Percentiles rank a stretch among this genome's conserved stretches.
phyloP scores from a whole-genome alignment of 2,113 vertebrate genomes.

The Rhea americana region DNA sequence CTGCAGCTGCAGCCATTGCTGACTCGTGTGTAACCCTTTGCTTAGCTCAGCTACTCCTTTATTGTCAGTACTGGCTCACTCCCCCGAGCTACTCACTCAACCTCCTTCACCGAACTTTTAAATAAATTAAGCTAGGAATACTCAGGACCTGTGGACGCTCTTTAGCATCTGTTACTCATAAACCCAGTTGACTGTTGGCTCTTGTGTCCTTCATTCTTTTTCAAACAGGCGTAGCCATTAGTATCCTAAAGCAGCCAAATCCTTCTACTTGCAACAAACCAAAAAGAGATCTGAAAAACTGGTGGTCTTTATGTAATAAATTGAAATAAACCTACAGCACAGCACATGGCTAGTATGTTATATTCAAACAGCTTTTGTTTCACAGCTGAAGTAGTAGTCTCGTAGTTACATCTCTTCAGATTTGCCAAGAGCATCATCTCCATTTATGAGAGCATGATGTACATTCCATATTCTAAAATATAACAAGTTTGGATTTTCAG shows the following conservation, averaged over 20 bases:
- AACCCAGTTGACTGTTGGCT: not conserved
- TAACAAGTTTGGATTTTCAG: not conserved
- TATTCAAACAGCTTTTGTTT: slow-evolving; percentile 9
- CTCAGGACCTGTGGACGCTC: slow-evolving; percentile 3
- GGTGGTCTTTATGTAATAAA: not conserved
- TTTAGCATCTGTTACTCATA: not conserved
- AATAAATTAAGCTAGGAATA: slow-evolving; percentile 30
- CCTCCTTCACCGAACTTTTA: not conserved
- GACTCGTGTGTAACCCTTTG: slow-evolving; percentile 17
- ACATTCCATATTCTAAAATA: not conserved
- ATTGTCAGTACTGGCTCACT: slow-evolving; percentile 10
- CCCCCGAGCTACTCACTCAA: not conserved
- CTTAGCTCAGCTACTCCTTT: slow-evolving; percentile 52
- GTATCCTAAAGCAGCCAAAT: not conserved
- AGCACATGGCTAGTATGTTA: not conserved
- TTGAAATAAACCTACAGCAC: not conserved
- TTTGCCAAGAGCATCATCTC: not conserved
- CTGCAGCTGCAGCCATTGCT: slow-evolving; percentile 5
- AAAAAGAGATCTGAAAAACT: not conserved
- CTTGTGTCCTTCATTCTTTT: not conserved
- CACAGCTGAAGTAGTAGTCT: slow-evolving; percentile 2
- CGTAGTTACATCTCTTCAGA: not conserved
- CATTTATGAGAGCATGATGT: not conserved
- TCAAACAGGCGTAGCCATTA: not conserved
- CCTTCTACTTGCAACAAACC: not conserved